These are phyloP conservation scores for Zaprionus gabonicus DNA, from an alignment of 1,140 invertebrate species.

Conservation along the genomic window DNA sequence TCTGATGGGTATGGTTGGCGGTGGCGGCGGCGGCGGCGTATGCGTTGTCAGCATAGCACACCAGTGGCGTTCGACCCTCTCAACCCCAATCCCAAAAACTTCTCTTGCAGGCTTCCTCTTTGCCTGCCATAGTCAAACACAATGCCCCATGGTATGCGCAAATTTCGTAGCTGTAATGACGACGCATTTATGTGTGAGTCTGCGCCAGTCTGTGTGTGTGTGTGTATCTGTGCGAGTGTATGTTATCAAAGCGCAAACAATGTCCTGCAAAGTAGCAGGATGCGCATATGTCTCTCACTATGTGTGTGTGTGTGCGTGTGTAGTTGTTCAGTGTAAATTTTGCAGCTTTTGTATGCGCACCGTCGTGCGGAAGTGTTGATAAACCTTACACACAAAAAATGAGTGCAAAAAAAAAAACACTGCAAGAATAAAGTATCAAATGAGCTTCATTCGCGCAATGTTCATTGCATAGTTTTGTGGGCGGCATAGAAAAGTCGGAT, in stretches of 20 bases:
- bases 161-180: conserved; percentile 80
- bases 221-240: conserved; percentile 33
- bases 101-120: conserved; percentile 8
- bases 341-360: conserved; percentile 77
- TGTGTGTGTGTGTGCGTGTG: conserved; percentile 38
- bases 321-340: conserved; percentile 60
- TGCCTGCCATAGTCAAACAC: conserved; percentile 67
- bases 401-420: conserved; percentile 14
- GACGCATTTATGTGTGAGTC: conserved; percentile 44
- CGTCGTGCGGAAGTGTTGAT: conserved; percentile 79
- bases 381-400: conserved; percentile 51
- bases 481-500: conserved; percentile 18
- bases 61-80: conserved; percentile 14
- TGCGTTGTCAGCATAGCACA: conserved; percentile 51
- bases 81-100: neutral
- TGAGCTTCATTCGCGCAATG: conserved; percentile 57
- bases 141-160: conserved; percentile 78
- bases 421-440: conserved; percentile 32
- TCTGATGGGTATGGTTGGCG: neutral
- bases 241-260: conserved; percentile 80
- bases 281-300: conserved; percentile 54
- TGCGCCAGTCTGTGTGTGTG: conserved; percentile 20
- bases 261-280: conserved; percentile 81
- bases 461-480: conserved; percentile 50
- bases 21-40: conserved; percentile 8